phyloP scores from a whole-genome alignment of 2,113 vertebrate genomes.

The Notechis scutatus region DNA sequence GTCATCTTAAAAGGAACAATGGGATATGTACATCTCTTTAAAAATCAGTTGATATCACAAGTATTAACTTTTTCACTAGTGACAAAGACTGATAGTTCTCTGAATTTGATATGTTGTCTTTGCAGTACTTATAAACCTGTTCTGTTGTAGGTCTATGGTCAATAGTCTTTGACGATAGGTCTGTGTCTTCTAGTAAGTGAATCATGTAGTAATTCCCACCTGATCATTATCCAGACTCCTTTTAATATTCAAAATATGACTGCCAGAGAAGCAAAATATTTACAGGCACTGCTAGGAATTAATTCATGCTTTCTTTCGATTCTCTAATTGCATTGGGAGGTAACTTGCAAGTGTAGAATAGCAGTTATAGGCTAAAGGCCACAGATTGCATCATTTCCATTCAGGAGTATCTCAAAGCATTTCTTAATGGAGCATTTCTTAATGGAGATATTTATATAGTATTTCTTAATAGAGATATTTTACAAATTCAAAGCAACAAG shows the following conservation, averaged over 20 bases:
- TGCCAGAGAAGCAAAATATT: neutral
- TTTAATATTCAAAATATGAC: neutral
- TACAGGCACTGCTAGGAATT: neutral
- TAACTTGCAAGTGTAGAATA: neutral
- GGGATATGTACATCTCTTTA: neutral
- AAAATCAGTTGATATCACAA: neutral
- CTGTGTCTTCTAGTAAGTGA: neutral
- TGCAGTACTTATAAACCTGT: neutral
- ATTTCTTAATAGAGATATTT: neutral
- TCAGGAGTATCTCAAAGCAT: neutral
- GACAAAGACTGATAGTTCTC: neutral
- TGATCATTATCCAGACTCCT: neutral
- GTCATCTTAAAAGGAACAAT: neutral
- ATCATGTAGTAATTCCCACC: constrained; percentile 14
- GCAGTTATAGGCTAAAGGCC: neutral
- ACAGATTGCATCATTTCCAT: neutral
- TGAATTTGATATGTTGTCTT: neutral
- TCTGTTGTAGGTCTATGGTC: neutral
- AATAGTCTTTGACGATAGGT: neutral
- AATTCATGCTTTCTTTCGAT: neutral
- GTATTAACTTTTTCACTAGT: neutral
- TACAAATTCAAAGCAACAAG: neutral
- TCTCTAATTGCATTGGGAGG: neutral
- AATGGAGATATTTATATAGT: neutral
- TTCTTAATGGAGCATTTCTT: neutral